These are phyloP conservation scores for Andrena bicolor DNA, from an alignment of 2,888 invertebrate genomes.

Conservation along the genomic window DNA sequence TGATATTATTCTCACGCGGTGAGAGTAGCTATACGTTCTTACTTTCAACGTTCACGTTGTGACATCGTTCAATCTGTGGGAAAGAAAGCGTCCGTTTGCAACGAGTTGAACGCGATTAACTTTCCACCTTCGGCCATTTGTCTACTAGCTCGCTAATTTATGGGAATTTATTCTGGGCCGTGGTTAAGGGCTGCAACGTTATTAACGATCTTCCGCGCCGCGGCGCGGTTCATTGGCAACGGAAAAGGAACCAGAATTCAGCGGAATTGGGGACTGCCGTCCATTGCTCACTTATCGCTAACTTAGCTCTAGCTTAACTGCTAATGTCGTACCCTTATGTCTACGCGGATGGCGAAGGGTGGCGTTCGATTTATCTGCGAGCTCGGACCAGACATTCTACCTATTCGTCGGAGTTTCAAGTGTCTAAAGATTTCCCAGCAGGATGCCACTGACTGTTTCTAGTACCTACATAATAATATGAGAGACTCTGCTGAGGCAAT, in stretches of 20 bases:
- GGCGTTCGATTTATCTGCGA: conserved; percentile 66
- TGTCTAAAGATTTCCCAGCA: too few relatives aligned
- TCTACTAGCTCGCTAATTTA: conserved; percentile 3
- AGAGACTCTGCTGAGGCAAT: too few relatives aligned
- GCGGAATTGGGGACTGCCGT: conserved; percentile 74
- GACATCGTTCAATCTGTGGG: conserved; percentile 1
- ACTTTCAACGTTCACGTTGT: background rate
- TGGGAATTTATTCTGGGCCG: conserved; percentile 23
- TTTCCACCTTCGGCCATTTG: conserved; percentile 16
- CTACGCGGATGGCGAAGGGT: conserved; percentile 64
- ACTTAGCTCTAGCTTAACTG: conserved; percentile 75
- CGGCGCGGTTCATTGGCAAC: background rate
- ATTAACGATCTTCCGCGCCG: conserved; percentile 27
- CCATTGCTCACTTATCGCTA: conserved; percentile 79
- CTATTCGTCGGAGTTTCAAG: background rate
- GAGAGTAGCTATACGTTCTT: background rate
- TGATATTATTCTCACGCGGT: background rate
- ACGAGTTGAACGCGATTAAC: conserved; percentile 40
- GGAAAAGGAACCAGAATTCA: conserved; percentile 45
- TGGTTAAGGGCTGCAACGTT: conserved; percentile 28
- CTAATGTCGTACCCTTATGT: conserved; percentile 68
- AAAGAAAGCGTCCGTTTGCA: conserved; percentile 1
- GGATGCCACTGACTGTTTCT: too few relatives aligned
- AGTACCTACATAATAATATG: too few relatives aligned
- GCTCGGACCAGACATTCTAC: background rate